These are phyloP conservation scores for Endomychus coccineus DNA, from an alignment of 2,888 invertebrate species.

Conservation along the genomic window DNA sequence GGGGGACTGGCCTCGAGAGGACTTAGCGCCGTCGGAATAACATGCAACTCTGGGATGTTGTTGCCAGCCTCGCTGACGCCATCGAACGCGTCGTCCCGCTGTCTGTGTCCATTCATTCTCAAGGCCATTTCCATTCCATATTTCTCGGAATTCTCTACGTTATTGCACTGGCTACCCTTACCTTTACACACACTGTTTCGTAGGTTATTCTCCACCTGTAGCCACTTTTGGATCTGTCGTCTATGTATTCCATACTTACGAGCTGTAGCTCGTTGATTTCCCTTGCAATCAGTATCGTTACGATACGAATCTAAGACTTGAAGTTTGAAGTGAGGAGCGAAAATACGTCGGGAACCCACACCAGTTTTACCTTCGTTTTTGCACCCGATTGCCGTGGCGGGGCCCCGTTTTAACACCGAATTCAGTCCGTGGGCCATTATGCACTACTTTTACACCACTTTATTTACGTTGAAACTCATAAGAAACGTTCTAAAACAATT, in stretches of 20 bases:
- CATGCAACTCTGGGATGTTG: constrained; percentile 27
- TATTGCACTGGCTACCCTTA: constrained; percentile 20
- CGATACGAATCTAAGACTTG: constrained; percentile 84
- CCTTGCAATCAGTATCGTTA: constrained; percentile 78
- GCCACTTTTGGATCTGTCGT: constrained; percentile 86
- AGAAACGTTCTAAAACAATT: constrained; percentile 28
- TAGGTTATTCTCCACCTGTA: constrained; percentile 75
- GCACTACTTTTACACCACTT: constrained; percentile 23
- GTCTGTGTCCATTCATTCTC: constrained; percentile 41
- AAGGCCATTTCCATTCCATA: constrained; percentile 36
- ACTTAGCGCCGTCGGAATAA: constrained; percentile 34
- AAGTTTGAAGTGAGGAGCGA: constrained; percentile 82
- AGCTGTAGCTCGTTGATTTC: constrained; percentile 83
- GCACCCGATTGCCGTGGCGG: constrained; percentile 41
- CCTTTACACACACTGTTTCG: constrained; percentile 61
- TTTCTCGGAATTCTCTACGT: constrained; percentile 25
- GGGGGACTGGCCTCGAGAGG: constrained; percentile 22
- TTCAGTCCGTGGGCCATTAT: constrained; percentile 54
- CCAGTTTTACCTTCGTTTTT: constrained; percentile 39
- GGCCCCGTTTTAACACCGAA: constrained; percentile 46
- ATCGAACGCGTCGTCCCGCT: constrained; percentile 38
- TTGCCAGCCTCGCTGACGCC: constrained; percentile 17
- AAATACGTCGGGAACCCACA: constrained; percentile 79
- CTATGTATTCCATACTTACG: constrained; percentile 85
- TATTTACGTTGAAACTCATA: constrained; percentile 14